Evolutionary conservation across 2,888 invertebrate genomes (phyloP), one percentile per base, ranked within the genome.

Genomic region (Folsomia manolachei): DNA sequence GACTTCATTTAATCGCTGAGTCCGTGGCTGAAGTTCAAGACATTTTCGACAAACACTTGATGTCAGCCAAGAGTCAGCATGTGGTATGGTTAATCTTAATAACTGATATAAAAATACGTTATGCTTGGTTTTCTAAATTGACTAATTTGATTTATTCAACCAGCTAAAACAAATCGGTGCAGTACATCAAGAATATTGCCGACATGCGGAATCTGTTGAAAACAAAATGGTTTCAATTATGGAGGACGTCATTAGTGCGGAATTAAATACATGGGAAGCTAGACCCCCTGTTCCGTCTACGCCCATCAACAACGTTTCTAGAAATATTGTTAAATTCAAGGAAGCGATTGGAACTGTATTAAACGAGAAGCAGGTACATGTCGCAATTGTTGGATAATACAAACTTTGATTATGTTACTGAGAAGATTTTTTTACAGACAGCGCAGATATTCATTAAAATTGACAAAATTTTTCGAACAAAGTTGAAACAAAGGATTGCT

Each of bases 241-340:
- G 81, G 93, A 92, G 82, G 91, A 90, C 82, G 89, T 95, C 83
- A 86, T 97, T 63, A 88, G 89, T 65, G 89, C 89, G 75, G 94
- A 95, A 82, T 85, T 98, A 80, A 87, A 88, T 25, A 88, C 89
- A 80, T 99, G 97, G 97, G 94, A 95, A 84, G 95, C 95, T 0
- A 91, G 93, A 82, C 96, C 97, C 23, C 96, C 97, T 0, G 92
- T 96, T 82, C 97, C 98, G 61, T 97, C 97, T 18, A 90, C 91
- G 83, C 89, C 92, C 81, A 93, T 94, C 85, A 89, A 93, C 78
- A 92, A 90, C 85, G 91, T 94, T 82, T 93, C 93, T 63, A 89
- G 71, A 56, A 79, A 75, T 52, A 78, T 80, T 27, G 63, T 71
- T n/a, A 81, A 78, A 67, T 81, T 81, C 69, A 73, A 78, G 63